Evolutionary conservation across 2,888 invertebrate species (phyloP).

Genomic region (Lymantria monacha): DNA sequence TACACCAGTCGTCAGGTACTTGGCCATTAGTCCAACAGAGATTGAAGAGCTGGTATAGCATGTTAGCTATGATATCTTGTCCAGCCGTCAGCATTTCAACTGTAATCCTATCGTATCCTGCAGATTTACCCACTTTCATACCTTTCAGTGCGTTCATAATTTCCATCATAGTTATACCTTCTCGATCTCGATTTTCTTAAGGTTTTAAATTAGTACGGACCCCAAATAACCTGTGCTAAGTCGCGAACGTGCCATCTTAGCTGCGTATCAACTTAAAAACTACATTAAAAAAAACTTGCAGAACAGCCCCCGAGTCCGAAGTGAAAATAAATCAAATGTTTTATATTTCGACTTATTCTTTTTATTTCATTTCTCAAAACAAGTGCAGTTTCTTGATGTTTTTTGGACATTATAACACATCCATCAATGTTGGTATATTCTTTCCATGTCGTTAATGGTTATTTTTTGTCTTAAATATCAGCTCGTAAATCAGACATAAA

Average conservation of each 20-base stretch:
- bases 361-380: conserved; percentile 1
- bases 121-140: too few relatives aligned
- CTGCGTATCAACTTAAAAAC: conserved; percentile 24
- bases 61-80: too few relatives aligned
- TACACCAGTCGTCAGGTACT: too few relatives aligned
- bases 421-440: not conserved
- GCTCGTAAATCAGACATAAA: not conserved
- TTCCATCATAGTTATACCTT: too few relatives aligned
- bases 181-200: not conserved
- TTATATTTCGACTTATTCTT: conserved; percentile 7
- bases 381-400: not conserved
- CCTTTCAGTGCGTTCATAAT: too few relatives aligned
- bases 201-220: conserved; percentile 7
- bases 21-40: too few relatives aligned
- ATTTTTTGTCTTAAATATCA: not conserved
- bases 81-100: too few relatives aligned
- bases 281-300: conserved; percentile 33
- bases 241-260: conserved; percentile 33
- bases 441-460: not conserved
- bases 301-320: conserved; percentile 16
- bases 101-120: too few relatives aligned
- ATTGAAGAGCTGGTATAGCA: too few relatives aligned
- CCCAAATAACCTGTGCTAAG: conserved; percentile 18
- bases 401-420: not conserved
- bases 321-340: conserved; percentile 22